Evolutionary conservation across 2,888 invertebrate genomes (phyloP).

Genomic region (Galerucella calmariensis): DNA sequence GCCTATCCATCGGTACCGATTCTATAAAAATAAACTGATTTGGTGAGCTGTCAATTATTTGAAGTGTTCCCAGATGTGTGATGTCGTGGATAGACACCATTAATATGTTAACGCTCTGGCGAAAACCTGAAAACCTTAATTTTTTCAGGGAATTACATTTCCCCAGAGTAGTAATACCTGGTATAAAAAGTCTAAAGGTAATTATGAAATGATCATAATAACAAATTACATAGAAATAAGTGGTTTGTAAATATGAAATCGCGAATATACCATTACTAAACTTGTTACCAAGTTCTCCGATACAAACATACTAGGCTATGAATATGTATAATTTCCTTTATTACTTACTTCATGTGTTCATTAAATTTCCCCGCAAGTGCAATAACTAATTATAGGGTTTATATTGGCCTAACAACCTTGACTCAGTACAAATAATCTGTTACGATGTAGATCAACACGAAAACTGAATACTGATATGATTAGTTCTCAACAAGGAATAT

Average conservation of each 20-base stretch:
- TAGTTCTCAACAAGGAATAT: not conserved
- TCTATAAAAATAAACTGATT: too few relatives aligned
- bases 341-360: slow-evolving; percentile 7
- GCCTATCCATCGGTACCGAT: too few relatives aligned
- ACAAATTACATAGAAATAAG: too few relatives aligned
- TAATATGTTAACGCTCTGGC: too few relatives aligned
- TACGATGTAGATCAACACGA: slow-evolving; percentile 8
- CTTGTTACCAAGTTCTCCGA: not conserved
- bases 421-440: slow-evolving; percentile 17
- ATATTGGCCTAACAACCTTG: slow-evolving; percentile 16
- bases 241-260: not conserved
- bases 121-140: too few relatives aligned
- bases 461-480: not conserved
- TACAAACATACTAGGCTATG: not conserved
- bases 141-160: too few relatives aligned
- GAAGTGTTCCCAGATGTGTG: too few relatives aligned
- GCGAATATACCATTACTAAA: not conserved
- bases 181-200: too few relatives aligned
- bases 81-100: too few relatives aligned
- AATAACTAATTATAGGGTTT: slow-evolving; percentile 22
- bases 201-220: too few relatives aligned
- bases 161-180: too few relatives aligned
- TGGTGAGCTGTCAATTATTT: too few relatives aligned
- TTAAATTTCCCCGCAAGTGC: slow-evolving; percentile 1
- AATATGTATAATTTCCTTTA: not conserved